phyloP scores from a whole-genome alignment of 2,113 vertebrate species.

The Paraplagusia blochii region DNA sequence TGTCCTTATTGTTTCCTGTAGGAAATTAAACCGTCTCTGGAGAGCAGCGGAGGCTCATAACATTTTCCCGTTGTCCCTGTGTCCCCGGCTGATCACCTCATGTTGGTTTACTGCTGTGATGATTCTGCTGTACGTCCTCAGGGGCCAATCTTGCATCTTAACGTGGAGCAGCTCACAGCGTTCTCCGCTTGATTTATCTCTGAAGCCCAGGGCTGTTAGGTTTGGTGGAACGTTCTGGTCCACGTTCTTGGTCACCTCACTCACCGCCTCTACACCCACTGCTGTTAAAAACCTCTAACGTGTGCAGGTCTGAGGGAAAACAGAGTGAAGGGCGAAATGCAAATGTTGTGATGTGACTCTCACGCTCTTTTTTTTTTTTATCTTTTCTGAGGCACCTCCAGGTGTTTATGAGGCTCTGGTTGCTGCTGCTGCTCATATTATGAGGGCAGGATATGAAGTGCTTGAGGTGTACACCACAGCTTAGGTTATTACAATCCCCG shows the following conservation, averaged over 20 bases:
- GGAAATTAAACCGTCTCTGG: too few relatives aligned
- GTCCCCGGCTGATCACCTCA: neutral
- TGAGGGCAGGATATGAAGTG: conserved; percentile 3
- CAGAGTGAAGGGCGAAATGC: neutral
- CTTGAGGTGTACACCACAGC: neutral
- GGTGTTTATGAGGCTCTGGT: conserved; percentile 11
- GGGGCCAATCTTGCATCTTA: neutral
- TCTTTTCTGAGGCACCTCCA: neutral
- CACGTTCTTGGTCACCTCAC: too few relatives aligned
- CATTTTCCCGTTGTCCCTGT: neutral
- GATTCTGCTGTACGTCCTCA: neutral
- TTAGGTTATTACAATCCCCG: too few relatives aligned
- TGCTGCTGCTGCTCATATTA: conserved; percentile 11
- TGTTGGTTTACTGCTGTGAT: neutral
- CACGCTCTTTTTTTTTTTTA: neutral
- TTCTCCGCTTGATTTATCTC: conserved; percentile 25
- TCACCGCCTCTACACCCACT: too few relatives aligned
- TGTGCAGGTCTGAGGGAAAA: neutral
- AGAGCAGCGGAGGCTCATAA: neutral
- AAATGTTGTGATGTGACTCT: conserved; percentile 6
- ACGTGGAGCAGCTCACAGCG: neutral
- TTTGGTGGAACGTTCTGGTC: conserved; percentile 30
- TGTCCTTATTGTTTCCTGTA: neutral
- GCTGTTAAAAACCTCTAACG: too few relatives aligned
- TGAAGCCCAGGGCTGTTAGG: conserved; percentile 38